Conservation (phyloP, 2,888 invertebrate genomes). For the Clunio marinus region DNA sequence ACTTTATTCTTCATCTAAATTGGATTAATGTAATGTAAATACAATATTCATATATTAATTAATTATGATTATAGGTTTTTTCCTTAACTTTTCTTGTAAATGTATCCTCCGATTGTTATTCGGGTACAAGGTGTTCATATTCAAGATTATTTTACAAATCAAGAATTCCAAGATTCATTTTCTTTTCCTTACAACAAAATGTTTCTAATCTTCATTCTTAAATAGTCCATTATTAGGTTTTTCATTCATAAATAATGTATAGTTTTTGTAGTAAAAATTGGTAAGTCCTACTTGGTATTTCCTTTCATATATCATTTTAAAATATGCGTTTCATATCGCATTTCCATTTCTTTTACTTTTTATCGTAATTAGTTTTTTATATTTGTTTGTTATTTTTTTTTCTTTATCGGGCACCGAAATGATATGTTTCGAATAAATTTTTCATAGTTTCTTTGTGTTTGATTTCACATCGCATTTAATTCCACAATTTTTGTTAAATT, state of each 20-base stretch:
- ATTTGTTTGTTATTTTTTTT: conserved; percentile 13
- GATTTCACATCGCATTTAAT: not conserved
- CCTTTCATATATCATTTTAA: conserved; percentile 29
- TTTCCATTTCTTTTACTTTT: too few relatives aligned
- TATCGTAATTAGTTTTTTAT: conserved; percentile 13
- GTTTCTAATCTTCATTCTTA: not conserved
- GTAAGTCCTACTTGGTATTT: conserved; percentile 35
- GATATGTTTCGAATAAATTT: conserved; percentile 50
- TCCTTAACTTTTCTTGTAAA: conserved; percentile 24
- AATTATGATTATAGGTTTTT: conserved; percentile 38
- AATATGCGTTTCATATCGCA: conserved; percentile 30
- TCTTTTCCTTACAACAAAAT: not conserved
- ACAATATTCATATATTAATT: conserved; percentile 32
- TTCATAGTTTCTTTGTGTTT: conserved; percentile 40
- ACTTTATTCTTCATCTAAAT: conserved; percentile 38
- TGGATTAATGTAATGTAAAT: conserved; percentile 38
- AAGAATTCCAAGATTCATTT: not conserved
- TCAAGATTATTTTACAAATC: not conserved
- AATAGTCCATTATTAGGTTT: not conserved
- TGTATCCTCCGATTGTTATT: not conserved
- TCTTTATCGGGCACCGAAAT: conserved; percentile 50
- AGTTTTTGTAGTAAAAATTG: conserved; percentile 37
- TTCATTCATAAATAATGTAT: conserved; percentile 20
- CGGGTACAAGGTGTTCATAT: conserved; percentile 3
- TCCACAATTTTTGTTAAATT: too few relatives aligned